Base-by-base conservation (phyloP, 2,797 vertebrate species). In the Phoxinus dragarum region DNA sequence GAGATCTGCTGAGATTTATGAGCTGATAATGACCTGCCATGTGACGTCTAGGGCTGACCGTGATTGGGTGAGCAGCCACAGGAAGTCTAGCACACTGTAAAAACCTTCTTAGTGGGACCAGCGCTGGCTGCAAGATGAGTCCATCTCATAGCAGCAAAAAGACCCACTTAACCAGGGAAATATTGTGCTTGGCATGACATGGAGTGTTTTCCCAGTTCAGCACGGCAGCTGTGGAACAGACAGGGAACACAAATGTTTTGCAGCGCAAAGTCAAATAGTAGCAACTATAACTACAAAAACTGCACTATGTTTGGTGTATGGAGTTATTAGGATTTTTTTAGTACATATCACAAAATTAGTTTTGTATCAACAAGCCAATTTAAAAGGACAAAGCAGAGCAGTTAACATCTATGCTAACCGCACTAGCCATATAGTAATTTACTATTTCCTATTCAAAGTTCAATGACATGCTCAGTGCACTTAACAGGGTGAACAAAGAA, bases 1-100 rank as follows among this genome's bases (percentile, higher is more conserved):
- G 95, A 94, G 94, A 94, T 93, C 94, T 93, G 89, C 69, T 66
- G 89, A 91, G 94, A 96, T 96, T 96, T 95, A 96, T 90, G 93
- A 88, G 92, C 94, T 96, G 95, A 94, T 96, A 96, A 96, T 95
- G 91, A 92, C 87, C 92, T 91, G 88, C 88, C 89, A 91, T 94
- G 93, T 93, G 94, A 94, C 89, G 90, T 93, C 86, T 88, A 38
- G 89, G 92, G 86, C 89, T 90, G 90, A 90, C 90, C 90, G 80
- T 92, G 94, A 94, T 90, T 80, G 89, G 93, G 90, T 91, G 90
- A 91, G 85, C 88, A 91, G 93, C 91, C 93, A 91, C 93, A 92
- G 93, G 93, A 94, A 88, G 91, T 94, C 94, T 94, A 87, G 71
- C 94, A 94, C 92, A 88, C 93, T 81, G 91, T 94, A 91, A 95